These are phyloP conservation scores for Drosophila busckii DNA, from an alignment of 1,140 invertebrate species.

Conservation along the genomic window DNA sequence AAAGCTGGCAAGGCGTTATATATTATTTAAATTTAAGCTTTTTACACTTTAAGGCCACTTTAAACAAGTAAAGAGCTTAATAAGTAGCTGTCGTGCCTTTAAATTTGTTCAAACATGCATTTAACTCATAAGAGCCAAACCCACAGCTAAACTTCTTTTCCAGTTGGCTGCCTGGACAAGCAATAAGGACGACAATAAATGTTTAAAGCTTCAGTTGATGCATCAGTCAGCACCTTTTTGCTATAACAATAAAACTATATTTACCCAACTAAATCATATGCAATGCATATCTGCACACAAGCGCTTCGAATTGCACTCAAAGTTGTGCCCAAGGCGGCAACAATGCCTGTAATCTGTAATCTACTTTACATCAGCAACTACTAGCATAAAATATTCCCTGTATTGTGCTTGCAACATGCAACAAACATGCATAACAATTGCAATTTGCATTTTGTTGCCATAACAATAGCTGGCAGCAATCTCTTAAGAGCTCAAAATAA, in stretches of 20 bases:
- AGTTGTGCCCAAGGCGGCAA: not conserved
- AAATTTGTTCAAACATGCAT: no score
- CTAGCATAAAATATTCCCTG: constrained; percentile 16
- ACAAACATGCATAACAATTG: constrained; percentile 45
- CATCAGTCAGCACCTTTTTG: not conserved
- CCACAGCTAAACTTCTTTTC: no score
- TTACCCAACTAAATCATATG: constrained; percentile 12
- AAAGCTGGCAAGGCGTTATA: no score
- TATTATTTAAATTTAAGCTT: no score
- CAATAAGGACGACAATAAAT: not conserved
- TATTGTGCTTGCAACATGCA: constrained; percentile 1
- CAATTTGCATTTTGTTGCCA: constrained; percentile 42
- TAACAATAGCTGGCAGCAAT: constrained; percentile 29
- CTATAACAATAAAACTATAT: not conserved
- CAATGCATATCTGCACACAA: not conserved
- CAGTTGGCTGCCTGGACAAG: no score
- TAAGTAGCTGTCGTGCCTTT: no score
- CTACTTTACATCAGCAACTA: constrained; percentile 15
- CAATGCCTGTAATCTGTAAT: no score
- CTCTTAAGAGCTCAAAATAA: constrained; percentile 36
- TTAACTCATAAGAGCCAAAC: no score
- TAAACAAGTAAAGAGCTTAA: no score
- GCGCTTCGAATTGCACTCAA: not conserved
- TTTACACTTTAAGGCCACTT: no score
- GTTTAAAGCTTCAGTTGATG: not conserved